Conservation (phyloP, 2,113 vertebrate species). For the Fregetta grallaria region DNA sequence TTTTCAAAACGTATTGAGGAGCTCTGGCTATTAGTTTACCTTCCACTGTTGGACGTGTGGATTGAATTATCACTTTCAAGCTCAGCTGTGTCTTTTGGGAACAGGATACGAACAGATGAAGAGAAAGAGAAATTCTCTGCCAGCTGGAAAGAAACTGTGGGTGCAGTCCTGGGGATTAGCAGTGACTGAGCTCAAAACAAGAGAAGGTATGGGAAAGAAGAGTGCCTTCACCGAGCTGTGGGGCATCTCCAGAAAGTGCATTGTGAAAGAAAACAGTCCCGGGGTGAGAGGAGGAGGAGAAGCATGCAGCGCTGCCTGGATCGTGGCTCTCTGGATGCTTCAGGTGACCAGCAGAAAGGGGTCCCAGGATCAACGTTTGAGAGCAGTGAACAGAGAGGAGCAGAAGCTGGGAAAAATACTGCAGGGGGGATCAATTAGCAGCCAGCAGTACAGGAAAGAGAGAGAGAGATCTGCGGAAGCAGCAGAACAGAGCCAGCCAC, state of each 20-base stretch:
- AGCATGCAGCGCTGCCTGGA: background rate
- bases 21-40: background rate
- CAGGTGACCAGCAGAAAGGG: background rate
- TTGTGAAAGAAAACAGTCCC: background rate
- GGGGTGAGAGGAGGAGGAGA: background rate
- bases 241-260: background rate
- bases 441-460: background rate
- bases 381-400: background rate
- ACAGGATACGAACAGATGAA: background rate
- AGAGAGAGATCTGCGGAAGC: background rate
- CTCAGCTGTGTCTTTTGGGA: background rate
- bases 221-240: background rate
- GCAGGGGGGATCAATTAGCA: background rate
- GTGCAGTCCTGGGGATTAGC: background rate
- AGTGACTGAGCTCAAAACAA: background rate
- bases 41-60: background rate
- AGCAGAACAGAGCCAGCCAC: constrained; percentile 3
- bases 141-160: background rate
- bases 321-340: background rate
- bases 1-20: background rate
- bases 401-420: background rate
- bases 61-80: background rate
- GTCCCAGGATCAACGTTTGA: fast-evolving
- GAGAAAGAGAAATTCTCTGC: background rate
- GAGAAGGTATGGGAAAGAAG: background rate